Base-by-base conservation (phyloP, 2,888 invertebrate genomes). In the Trachelus troglodyta region DNA sequence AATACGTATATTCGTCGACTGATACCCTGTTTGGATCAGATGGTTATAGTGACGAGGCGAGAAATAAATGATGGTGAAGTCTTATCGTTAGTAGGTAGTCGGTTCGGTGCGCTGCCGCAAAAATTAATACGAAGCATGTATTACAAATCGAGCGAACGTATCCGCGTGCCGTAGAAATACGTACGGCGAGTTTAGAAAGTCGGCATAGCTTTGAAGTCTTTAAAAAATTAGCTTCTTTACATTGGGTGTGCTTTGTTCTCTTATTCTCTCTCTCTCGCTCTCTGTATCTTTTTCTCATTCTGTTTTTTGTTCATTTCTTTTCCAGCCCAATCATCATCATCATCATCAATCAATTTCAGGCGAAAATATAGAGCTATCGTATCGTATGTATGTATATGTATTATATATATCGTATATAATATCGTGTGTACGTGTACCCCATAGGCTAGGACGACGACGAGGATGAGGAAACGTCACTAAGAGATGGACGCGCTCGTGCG, bases 191-290 rank as follows among this genome's bases (percentile, higher is more conserved):
- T 33, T 34, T 31, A 71, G 71, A 71, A 71, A 71, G 31, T 71
- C 71, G 3, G 9, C 78, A 74, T 80, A 82, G 79, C 80, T 82
- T 56, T 83, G 84, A 81, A 75, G 82, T 84, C 82, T 81, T 82
- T 83, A 84, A 87, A 88, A 88, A 88, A 86, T 87, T 87, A 87
- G 82, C 85, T 83, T 81, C 83, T 86, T 83, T 83, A 83, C 83
- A 83, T 81, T 81, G 83, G 83, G 82, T 80, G 79, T 81, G 79
- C 82, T 56, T 56, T 56, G 9, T 56, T 56, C 23, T 23, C 56
- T 23, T 56, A 23, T 56, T 69, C 34, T 34, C 34, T 34, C 34
- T 33, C 33, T 33, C 75, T 15, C 12, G 56, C 56, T 56, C 9
- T 56, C 37, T 9, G 31, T 34, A 69, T 33, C 23, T 74, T 33